Evolutionary conservation across 2,888 invertebrate species (phyloP), one percentile per base, ranked within the genome.

Genomic region (Megamerina dolium): DNA sequence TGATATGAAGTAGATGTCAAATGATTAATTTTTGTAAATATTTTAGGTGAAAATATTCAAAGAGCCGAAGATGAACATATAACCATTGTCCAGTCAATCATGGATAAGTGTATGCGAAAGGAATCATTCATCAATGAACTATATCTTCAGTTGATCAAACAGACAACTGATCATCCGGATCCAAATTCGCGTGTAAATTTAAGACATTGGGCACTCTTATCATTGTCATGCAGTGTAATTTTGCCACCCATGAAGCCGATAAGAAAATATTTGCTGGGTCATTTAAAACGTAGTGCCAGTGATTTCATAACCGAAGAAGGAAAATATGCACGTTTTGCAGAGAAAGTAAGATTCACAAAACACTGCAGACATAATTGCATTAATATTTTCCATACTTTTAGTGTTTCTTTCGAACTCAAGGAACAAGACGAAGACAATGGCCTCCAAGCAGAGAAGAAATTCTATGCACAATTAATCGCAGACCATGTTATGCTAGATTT

Each of bases 401-500:
- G 78, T 87, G 87, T 64, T 73, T 88, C 49, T 75, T 76, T 41
- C 81, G 80, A 64, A 82, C 82, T 14, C 80, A 84, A 77, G 79
- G 87, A 60, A 76, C 82, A 12, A 79, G 88, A 19, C 80, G 91
- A 5, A 78, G 95, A 0, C 85, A 92, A 54, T 87, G 87, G 78
- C 88, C 94, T 4, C 94, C 94, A 2, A 92, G 92, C 3, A 79
- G 86, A 40, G 91, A 92, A 63, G 95, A 95, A 73, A 87, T 95
- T 47, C 77, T 91, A 56, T 94, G 92, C 63, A 92, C 94, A 5
- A 89, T 90, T 31, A 91, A 92, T 59, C 78, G 94, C 35, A 77
- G 93, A 37, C 90, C 90, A 1, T 85, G 94, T 54, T 92, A 93
- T 66, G 89, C 92, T 3, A 80, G 91, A 35, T 90, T 95, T 62